phyloP scores from a whole-genome alignment of 2,113 vertebrate species.

The Tupaia chinensis region DNA sequence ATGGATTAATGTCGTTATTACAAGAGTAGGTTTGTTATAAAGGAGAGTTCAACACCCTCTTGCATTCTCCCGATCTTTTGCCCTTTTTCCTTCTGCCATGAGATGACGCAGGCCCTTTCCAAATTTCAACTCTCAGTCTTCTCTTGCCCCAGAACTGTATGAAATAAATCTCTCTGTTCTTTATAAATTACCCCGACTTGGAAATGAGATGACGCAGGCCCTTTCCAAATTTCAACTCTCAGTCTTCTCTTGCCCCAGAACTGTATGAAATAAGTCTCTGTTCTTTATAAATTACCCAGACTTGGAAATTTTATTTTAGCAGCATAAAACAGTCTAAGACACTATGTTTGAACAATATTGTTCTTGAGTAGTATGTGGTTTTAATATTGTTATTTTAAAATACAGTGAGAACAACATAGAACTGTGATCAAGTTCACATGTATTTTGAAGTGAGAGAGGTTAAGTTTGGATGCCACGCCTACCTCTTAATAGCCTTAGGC shows the following conservation, averaged over 20 bases:
- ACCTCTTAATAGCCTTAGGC: not conserved
- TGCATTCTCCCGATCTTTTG: not conserved
- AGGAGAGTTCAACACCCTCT: not conserved
- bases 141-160: not conserved
- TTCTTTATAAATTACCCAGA: not conserved
- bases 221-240: too few relatives aligned
- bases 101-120: not conserved
- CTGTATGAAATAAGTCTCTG: not conserved
- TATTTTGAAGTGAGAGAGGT: not conserved
- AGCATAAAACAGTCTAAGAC: not conserved
- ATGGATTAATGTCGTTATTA: not conserved
- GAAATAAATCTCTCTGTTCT: not conserved
- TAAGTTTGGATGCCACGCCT: not conserved
- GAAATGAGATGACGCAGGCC: not conserved
- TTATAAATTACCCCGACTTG: not conserved
- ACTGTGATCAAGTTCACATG: not conserved
- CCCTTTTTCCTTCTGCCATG: not conserved
- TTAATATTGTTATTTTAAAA: not conserved
- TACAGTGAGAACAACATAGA: not conserved
- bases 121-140: too few relatives aligned
- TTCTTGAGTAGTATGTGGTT: constrained; percentile 18
- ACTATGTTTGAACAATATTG: not conserved
- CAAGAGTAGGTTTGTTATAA: not conserved
- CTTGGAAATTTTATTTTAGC: not conserved
- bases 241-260: not conserved